Evolutionary conservation across 2,888 invertebrate genomes (phyloP).

Genomic region (Sinopyrophorus schimmeli): DNA sequence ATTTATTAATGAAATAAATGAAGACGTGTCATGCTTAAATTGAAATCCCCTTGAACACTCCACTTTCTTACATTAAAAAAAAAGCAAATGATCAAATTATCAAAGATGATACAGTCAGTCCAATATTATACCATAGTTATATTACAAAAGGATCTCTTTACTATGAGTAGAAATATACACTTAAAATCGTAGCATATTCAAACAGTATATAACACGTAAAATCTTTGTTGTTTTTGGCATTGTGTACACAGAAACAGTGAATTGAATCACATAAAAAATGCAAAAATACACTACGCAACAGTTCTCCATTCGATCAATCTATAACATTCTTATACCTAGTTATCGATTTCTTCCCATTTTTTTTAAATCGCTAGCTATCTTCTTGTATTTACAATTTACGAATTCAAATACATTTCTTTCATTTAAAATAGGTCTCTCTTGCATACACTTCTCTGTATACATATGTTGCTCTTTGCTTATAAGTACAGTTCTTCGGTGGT

Average conservation of each 20-base stretch:
- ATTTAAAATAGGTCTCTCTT: conserved; percentile 25
- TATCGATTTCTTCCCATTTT: conserved; percentile 28
- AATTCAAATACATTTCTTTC: conserved; percentile 21
- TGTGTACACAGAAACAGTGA: conserved; percentile 33
- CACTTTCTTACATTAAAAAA: background rate
- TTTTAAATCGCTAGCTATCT: conserved; percentile 28
- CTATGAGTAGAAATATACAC: conserved; percentile 29
- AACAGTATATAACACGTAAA: conserved; percentile 33
- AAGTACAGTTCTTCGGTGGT: conserved; percentile 4
- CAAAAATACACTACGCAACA: conserved; percentile 33
- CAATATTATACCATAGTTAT: conserved; percentile 22
- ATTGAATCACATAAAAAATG: conserved; percentile 31
- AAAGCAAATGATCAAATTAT: conserved; percentile 10
- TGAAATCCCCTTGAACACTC: conserved; percentile 14
- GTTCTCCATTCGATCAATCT: conserved; percentile 30
- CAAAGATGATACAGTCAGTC: conserved; percentile 20
- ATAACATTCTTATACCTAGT: conserved; percentile 33
- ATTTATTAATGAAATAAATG: background rate
- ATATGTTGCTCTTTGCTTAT: conserved; percentile 1
- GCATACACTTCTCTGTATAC: conserved; percentile 23
- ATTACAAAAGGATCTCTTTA: conserved; percentile 27
- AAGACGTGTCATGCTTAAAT: conserved; percentile 7
- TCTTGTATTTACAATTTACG: conserved; percentile 31
- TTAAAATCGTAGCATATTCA: conserved; percentile 33
- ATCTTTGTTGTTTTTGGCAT: conserved; percentile 28